A percentile compares a stretch with the other conserved stretches of the same genome.
Conservation (phyloP, 2,113 vertebrate species). For the Psilopogon haemacephalus region DNA sequence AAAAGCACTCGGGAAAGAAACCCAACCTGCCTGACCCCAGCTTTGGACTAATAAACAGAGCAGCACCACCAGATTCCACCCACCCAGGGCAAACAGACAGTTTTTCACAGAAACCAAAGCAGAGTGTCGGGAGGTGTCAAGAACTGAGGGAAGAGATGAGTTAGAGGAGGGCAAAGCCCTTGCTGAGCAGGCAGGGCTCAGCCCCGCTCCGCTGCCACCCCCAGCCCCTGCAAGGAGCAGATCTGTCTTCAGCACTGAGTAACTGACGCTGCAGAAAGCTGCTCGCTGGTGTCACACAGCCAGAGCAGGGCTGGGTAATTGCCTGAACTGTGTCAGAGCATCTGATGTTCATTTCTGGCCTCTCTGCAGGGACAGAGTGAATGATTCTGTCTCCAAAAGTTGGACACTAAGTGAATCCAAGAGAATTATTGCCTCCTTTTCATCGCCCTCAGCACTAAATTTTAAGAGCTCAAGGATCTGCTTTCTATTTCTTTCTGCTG, state of each 20-base stretch:
- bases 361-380: not conserved
- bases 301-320: not conserved
- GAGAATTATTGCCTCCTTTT: not conserved
- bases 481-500: not conserved
- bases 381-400: not conserved
- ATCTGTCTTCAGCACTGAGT: not conserved
- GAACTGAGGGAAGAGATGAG: not conserved
- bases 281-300: not conserved
- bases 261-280: not conserved
- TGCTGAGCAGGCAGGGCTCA: fast-evolving
- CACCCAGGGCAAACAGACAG: not conserved
- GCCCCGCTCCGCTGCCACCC: not conserved
- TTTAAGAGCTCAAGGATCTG: not conserved
- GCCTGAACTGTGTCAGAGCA: not conserved
- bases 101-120: conserved; percentile 7
- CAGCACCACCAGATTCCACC: conserved; percentile 33
- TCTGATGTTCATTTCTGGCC: not conserved
- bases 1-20: conserved; percentile 63
- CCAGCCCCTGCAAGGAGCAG: not conserved
- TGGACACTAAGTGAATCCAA: not conserved
- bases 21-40: conserved; percentile 62
- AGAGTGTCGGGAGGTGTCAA: not conserved
- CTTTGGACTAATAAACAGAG: conserved; percentile 64
- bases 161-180: not conserved
- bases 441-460: not conserved